Conservation (phyloP, 35 echinoderm and acorn worm genomes). For the Nesometra sesokonis region DNA sequence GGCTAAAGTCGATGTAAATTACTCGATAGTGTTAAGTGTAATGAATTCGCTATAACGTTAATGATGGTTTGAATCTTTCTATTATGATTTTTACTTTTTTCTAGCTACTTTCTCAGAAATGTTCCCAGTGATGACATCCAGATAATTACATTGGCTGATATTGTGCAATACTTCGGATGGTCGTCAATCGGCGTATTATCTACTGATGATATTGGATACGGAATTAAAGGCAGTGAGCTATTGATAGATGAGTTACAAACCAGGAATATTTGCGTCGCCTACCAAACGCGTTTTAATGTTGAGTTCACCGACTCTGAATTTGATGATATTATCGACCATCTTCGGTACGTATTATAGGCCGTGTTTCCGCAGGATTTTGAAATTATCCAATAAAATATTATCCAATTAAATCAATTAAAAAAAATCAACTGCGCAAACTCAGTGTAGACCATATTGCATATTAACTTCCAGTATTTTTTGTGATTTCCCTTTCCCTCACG, state of each 20-base stretch:
- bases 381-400: too few species aligned
- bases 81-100: not conserved
- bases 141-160: constrained; percentile 37
- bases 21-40: too few species aligned
- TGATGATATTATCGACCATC: constrained; percentile 25
- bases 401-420: too few species aligned
- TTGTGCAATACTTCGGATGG: constrained; percentile 38
- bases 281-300: constrained; percentile 23
- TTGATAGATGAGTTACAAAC: constrained; percentile 27
- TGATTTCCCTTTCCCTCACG: too few species aligned
- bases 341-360: constrained; percentile 47
- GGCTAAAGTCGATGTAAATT: too few species aligned
- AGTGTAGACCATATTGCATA: too few species aligned
- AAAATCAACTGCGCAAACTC: too few species aligned
- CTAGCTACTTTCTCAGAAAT: constrained; percentile 55
- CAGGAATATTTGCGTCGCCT: constrained; percentile 51
- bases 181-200: constrained; percentile 38
- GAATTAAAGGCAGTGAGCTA: constrained; percentile 29
- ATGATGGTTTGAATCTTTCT: too few species aligned
- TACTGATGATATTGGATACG: constrained; percentile 63
- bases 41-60: too few species aligned
- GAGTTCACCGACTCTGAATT: constrained; percentile 17
- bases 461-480: not conserved
- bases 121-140: constrained; percentile 38
- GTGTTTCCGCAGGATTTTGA: too few species aligned